Conservation (phyloP, 2,113 vertebrate species). For the Silurus asotus region DNA sequence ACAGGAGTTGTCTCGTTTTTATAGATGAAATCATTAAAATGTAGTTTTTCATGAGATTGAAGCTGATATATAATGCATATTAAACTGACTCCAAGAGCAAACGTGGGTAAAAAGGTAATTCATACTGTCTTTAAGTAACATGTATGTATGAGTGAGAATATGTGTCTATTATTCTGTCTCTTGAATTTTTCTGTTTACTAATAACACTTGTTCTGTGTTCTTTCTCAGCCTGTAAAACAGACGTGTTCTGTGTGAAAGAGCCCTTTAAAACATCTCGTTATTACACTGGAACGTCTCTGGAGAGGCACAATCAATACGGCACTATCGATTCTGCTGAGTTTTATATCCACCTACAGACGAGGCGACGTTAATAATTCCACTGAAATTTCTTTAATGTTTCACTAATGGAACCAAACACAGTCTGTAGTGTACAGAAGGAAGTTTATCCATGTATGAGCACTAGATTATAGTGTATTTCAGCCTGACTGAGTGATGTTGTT, state of each 20-base stretch:
- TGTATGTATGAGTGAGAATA: constrained; percentile 36
- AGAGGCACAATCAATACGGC: constrained; percentile 73
- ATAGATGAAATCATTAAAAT: background rate
- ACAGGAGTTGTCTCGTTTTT: background rate
- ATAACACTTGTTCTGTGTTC: constrained; percentile 28
- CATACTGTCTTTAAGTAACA: background rate
- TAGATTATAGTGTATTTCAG: background rate
- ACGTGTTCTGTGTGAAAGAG: constrained; percentile 35
- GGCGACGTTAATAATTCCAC: constrained; percentile 75
- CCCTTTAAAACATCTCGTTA: constrained; percentile 73
- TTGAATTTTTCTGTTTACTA: constrained; percentile 41
- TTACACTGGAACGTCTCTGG: constrained; percentile 74
- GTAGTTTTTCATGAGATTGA: background rate
- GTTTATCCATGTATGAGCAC: background rate
- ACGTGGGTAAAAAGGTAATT: background rate
- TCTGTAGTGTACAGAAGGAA: background rate
- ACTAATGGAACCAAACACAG: constrained; percentile 53
- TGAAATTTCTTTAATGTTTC: constrained; percentile 76
- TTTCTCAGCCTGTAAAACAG: constrained; percentile 42
- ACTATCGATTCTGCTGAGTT: constrained; percentile 77
- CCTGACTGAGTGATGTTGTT: background rate
- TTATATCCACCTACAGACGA: constrained; percentile 76
- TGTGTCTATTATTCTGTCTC: constrained; percentile 38
- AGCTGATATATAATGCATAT: background rate
- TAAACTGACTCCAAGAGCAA: background rate